Evolutionary conservation across 2,797 vertebrate species (phyloP), one percentile per base, ranked within the genome.

Genomic region (Halcyon badia): DNA sequence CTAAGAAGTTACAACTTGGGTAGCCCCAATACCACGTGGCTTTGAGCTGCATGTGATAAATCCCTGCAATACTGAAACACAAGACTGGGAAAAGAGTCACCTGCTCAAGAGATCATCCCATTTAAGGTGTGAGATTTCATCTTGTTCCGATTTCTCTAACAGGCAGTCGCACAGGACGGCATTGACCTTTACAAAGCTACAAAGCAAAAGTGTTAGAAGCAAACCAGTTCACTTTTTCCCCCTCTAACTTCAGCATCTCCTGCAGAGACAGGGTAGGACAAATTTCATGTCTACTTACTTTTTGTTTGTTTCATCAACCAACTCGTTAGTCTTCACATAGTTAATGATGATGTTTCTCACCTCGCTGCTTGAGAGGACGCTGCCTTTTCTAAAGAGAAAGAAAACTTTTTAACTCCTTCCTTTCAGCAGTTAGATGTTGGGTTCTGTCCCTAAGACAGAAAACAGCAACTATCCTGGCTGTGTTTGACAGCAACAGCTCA

Each of bases 41-140:
- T 80, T 42, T 30, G 61, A 84, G 73, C 2, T 52, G 56, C 37
- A 37, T 24, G 24, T 64, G 39, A 21, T 68, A 35, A 61, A 49
- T 33, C 46, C 13, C 41, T n/a, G 33, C 39, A 49, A 37, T 19
- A 39, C 42, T 57, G 52, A 69, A 65, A 54, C 21, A 24, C 13
- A 30, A n/a, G 15, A 41, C 0, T 37, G 42, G 46, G 64, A 26
- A 20, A 48, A 76, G 14, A 39, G 41, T 95, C 98, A 99, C 99
- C 99, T 99, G 98, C 98, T 98, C 60, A 99, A 97, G n/a, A 99
- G 99, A 57, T 98, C 98, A 65, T 99, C 99, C 99, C 99, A 99
- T 44, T 99, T 99, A 1, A 99, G 98, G 92, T 90, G 96, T 82
- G 94, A 93, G 41, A 99, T 78, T n/a, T 98, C 98, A 71, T 99